These are phyloP conservation scores for Torymus aiolomorphi DNA, from an alignment of 2,888 invertebrate genomes.

Conservation along the genomic window DNA sequence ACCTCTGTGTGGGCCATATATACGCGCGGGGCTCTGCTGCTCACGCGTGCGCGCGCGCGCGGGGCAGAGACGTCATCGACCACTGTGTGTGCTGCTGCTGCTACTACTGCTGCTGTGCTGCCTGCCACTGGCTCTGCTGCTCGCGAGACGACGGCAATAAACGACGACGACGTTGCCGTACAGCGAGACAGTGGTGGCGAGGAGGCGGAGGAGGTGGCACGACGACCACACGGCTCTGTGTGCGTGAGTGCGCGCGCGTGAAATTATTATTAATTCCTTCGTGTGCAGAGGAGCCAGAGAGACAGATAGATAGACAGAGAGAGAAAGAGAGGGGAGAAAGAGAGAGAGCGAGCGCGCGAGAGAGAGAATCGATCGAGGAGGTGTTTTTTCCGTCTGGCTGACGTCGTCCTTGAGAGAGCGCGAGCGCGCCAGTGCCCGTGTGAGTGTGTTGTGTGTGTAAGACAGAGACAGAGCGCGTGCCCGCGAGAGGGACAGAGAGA, in stretches of 20 bases:
- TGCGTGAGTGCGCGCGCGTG: neutral
- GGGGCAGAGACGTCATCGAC: constrained; percentile 22
- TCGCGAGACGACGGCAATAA: too few relatives aligned
- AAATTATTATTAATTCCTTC: neutral
- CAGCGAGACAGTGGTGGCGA: too few relatives aligned
- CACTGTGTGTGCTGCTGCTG: constrained; percentile 29
- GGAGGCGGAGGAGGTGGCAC: too few relatives aligned
- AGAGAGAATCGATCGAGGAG: constrained; percentile 43
- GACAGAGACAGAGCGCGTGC: too few relatives aligned
- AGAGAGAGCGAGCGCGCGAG: constrained; percentile 68
- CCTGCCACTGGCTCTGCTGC: too few relatives aligned
- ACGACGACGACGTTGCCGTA: too few relatives aligned
- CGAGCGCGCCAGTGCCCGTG: neutral
- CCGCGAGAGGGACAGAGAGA: neutral
- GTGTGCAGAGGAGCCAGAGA: neutral
- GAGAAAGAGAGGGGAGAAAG: neutral
- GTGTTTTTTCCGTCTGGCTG: constrained; percentile 42
- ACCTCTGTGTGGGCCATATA: neutral
- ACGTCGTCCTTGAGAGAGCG: constrained; percentile 29
- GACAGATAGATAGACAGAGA: neutral
- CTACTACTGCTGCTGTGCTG: too few relatives aligned
- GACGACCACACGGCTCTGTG: neutral
- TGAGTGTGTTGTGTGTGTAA: too few relatives aligned
- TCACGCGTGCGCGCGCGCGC: neutral
- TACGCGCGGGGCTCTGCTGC: neutral